Evolutionary conservation across 2,797 vertebrate genomes (phyloP).

Genomic region (Dicrostonyx torquatus): DNA sequence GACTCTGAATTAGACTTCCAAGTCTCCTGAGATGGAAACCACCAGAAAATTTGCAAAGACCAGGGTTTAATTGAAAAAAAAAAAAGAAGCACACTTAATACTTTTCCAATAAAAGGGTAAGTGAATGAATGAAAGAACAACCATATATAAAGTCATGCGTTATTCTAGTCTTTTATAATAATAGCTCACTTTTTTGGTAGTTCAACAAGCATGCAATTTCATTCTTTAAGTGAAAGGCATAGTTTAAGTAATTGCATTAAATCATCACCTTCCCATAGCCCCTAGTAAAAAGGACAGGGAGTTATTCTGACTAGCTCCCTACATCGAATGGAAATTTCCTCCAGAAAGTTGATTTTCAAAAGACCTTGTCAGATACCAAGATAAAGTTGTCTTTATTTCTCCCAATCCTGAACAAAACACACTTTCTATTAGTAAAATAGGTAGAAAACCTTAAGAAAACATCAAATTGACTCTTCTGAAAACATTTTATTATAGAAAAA

Average conservation of each 20-base stretch:
- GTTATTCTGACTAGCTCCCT: neutral
- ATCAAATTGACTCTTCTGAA: neutral
- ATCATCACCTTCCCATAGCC: neutral
- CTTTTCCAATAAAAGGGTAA: neutral
- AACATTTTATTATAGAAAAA: constrained; percentile 25
- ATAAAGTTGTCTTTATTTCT: neutral
- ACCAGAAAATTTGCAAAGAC: neutral
- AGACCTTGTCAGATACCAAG: neutral
- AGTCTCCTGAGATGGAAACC: neutral
- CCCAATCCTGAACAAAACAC: neutral
- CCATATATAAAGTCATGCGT: neutral
- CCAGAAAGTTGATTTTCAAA: neutral
- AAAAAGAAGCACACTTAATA: neutral
- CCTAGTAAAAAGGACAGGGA: neutral
- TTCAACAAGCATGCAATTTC: constrained; percentile 19
- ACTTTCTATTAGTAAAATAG: neutral
- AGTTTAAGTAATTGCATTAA: constrained; percentile 33
- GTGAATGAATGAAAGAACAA: neutral
- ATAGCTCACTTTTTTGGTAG: neutral
- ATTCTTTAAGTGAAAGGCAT: constrained; percentile 11
- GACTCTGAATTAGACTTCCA: neutral
- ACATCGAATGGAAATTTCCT: neutral
- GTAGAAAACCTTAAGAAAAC: neutral
- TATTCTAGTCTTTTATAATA: constrained; percentile 35
- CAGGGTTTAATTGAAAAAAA: neutral